Base-by-base conservation (phyloP, 2,113 vertebrate genomes). In the Ceyx melanurus region DNA sequence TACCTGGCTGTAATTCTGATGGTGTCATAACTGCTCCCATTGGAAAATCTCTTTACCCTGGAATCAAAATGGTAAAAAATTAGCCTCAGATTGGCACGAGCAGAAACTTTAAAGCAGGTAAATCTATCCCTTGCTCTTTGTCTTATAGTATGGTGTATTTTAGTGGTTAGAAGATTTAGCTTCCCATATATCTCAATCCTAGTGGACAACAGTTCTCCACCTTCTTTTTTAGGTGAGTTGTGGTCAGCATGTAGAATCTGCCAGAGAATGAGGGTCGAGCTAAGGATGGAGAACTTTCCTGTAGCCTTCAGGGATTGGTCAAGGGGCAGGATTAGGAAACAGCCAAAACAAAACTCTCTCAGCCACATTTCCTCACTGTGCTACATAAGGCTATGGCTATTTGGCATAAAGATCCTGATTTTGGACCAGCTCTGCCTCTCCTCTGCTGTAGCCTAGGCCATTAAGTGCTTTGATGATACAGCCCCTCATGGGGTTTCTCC, bases 51-150 rank as follows among this genome's bases (percentile, higher is more conserved):
- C 60, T 62, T 92, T 76, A 74, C 60, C 46, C 45, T 35, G n/a
- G 54, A 73, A 23, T 72, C 51, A 84, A 76, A 95, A 75, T 42
- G 40, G 90, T 60, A 57, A 90, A 90, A 87, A 95, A 51, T 82
- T 29, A 66, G 42, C 58, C 83, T 61, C 60, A 15, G 58, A 79
- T 45, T 80, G 79, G 82, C 81, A 67, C 0, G 3, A 67, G 56
- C 40, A 70, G 40, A 67, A 85, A 65, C 80, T 79, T 95, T 82
- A 54, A 50, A 89, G 75, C 67, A 86, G 73, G 28, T 81, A 67
- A 82, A 87, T 82, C 62, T 94, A 61, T 78, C 42, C 84, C 51
- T 66, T 35, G 50, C 54, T 84, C 31, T 87, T 82, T 90, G 58
- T 67, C 37, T 89, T 85, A 73, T 54, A 29, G 22, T 31, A 3